Evolutionary conservation across 2,797 vertebrate genomes (phyloP).

Genomic region (Cynopterus sphinx): DNA sequence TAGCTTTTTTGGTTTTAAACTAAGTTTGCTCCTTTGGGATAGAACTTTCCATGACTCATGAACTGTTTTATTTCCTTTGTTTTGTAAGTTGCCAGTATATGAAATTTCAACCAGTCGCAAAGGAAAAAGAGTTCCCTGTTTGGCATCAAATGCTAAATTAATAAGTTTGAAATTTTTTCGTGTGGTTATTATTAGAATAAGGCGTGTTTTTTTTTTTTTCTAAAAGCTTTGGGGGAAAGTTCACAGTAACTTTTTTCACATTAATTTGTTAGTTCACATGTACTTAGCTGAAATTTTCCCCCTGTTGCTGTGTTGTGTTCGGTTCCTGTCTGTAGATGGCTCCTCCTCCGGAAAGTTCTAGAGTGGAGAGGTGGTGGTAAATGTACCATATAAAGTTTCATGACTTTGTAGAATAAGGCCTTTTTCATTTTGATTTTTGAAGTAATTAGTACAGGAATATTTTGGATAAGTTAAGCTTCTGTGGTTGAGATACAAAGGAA

Average conservation of each 20-base stretch:
- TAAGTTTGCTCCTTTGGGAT: neutral
- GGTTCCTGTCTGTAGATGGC: neutral
- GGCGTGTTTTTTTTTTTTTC: neutral
- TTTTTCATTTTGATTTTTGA: neutral
- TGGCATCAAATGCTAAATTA: neutral
- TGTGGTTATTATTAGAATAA: neutral
- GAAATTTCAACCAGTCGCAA: neutral
- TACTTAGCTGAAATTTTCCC: neutral
- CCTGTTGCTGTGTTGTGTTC: neutral
- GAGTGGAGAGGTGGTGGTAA: neutral
- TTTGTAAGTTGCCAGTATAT: constrained; percentile 26
- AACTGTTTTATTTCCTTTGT: neutral
- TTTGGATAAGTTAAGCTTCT: neutral
- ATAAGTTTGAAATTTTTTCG: neutral
- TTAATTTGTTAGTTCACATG: neutral
- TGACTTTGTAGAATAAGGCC: neutral
- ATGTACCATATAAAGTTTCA: neutral
- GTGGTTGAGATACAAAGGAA: neutral
- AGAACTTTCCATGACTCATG: neutral
- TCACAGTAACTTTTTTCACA: neutral
- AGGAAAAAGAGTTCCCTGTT: constrained; percentile 2
- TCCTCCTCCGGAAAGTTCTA: neutral
- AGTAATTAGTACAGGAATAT: neutral
- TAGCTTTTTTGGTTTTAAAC: neutral
- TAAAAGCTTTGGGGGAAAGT: neutral